Base-by-base conservation (phyloP, 2,888 invertebrate genomes). In the Antitype chi region DNA sequence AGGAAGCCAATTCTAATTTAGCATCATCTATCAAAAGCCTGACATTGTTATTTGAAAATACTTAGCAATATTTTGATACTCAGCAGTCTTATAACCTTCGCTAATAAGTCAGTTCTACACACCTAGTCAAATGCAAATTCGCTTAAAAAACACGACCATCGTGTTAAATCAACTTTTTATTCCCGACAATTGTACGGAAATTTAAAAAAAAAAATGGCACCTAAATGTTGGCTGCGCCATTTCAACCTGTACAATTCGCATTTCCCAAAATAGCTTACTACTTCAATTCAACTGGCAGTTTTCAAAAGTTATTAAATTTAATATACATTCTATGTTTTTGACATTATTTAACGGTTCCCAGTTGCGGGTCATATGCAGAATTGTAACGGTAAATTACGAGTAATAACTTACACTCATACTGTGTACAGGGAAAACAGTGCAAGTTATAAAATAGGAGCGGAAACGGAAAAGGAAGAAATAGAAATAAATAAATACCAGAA, bases 261-360 rank as follows among this genome's bases (percentile, higher is more conserved):
- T 43, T n/a, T 32, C 52, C 71, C 38, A 72, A 72, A 74, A 78
- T 70, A 71, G 68, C 57, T 77, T 74, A 62, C 71, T 63, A 59
- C 78, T 77, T 70, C 62, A 84, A 81, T 70, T 74, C 59, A 64
- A 62, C 62, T 49, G 47, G 57, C 57, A 80, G 60, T 76, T 84
- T 74, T 70, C 66, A 60, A 78, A 86, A 87, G 74, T 87, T 86
- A 84, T 85, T 74, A 81, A 87, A 85, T 81, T 84, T 78, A 81
- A 85, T 87, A 76, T 62, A 82, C 57, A 64, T 83, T 70, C 49
- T 76, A 70, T 85, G 77, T 87, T 87, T 80, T 72, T 63, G 86
- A 74, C 86, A 78, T 85, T 85, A 86, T 78, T 80, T 73, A 83
- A 70, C 53, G 71, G 74, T 68, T 60, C 53, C 70, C 69, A 67